Conservation (phyloP, 1,140 invertebrate species). For the Branchinecta lynchi region DNA sequence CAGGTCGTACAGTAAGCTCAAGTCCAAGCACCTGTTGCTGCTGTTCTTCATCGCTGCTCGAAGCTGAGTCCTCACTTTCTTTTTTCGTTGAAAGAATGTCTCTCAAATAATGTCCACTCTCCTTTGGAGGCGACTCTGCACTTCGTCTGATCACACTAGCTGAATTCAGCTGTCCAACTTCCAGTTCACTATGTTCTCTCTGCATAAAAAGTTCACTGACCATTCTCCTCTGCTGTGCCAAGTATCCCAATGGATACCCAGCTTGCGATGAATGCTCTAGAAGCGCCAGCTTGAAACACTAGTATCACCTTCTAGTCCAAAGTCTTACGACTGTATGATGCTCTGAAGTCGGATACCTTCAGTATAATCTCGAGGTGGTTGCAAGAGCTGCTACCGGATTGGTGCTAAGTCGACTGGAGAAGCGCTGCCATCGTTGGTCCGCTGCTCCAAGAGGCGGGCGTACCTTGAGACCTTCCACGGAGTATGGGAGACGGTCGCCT, state of each 20-base stretch:
- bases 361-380: conserved; percentile 7
- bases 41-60: neutral
- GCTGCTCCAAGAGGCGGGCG: neutral
- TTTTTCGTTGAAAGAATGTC: conserved; percentile 3
- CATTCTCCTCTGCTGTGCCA: conserved; percentile 13
- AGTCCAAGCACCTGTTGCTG: neutral
- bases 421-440: neutral
- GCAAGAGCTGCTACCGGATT: conserved; percentile 9
- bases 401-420: conserved; percentile 11
- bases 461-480: conserved; percentile 2
- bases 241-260: conserved; percentile 17
- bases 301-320: neutral
- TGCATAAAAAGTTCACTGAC: neutral
- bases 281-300: conserved; percentile 19
- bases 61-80: conserved; percentile 9
- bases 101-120: conserved; percentile 7
- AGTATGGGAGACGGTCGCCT: neutral
- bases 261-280: conserved; percentile 20
- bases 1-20: neutral
- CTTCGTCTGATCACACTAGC: conserved; percentile 18
- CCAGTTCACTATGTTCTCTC: neutral
- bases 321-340: conserved; percentile 9
- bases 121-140: conserved; percentile 14
- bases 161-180: neutral
- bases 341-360: conserved; percentile 2